Percentiles rank a stretch among this genome's conserved stretches.
Conservation (phyloP, 2,113 vertebrate species). For the Morone chrysops region DNA sequence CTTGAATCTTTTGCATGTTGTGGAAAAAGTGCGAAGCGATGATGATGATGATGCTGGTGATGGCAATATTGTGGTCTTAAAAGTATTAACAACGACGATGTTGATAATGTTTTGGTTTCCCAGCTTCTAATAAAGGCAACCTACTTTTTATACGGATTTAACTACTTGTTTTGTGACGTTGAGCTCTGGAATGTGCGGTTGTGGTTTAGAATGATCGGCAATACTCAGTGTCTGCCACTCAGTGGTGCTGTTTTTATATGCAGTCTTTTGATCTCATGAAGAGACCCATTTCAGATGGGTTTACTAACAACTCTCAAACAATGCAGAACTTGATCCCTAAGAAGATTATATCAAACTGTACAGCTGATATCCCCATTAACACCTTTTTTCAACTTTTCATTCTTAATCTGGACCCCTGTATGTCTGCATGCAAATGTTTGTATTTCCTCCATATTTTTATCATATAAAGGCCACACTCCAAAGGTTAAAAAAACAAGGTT, state of each 20-base stretch:
- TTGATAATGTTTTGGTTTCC: constrained; percentile 83
- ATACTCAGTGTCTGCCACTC: not conserved
- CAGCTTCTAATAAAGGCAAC: constrained; percentile 86
- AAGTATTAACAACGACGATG: constrained; percentile 75
- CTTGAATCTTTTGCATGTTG: constrained; percentile 81
- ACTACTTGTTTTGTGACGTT: constrained; percentile 78
- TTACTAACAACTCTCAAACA: not conserved
- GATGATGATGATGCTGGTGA: constrained; percentile 64
- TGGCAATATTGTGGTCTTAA: constrained; percentile 80
- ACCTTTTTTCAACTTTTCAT: too few species aligned
- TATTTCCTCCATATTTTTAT: not conserved
- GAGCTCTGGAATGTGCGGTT: constrained; percentile 37
- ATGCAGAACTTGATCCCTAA: not conserved
- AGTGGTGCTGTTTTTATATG: not conserved
- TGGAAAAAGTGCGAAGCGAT: constrained; percentile 70
- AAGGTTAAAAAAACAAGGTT: not conserved
- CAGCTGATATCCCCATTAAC: not conserved
- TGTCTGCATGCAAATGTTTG: not conserved
- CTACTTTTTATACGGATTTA: constrained; percentile 85
- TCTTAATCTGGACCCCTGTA: not conserved
- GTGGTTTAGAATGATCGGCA: not conserved
- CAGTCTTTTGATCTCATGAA: not conserved
- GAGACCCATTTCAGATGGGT: not conserved
- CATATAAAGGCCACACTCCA: not conserved
- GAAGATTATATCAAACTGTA: not conserved